phyloP scores from a whole-genome alignment of 2,113 vertebrate species.

The Platycercus adscitus region DNA sequence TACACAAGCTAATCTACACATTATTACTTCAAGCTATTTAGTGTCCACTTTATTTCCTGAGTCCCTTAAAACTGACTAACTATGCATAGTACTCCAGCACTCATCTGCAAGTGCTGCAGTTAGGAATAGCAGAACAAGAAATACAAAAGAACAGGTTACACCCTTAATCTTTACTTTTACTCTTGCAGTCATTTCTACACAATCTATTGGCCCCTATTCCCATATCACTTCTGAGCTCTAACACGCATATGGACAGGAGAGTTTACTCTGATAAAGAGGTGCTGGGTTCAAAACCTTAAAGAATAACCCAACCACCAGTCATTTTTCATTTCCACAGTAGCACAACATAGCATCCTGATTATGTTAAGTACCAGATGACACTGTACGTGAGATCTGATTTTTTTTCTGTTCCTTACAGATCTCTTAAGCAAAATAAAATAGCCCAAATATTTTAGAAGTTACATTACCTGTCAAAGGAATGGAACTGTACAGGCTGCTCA shows the following conservation, averaged over 20 bases:
- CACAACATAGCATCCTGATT: not conserved
- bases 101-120: not conserved
- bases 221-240: not conserved
- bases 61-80: not conserved
- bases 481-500: conserved; percentile 84
- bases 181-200: not conserved
- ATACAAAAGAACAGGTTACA: not conserved
- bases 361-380: not conserved
- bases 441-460: not conserved
- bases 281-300: not conserved
- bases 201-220: not conserved
- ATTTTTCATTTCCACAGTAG: not conserved
- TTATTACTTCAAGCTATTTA: not conserved
- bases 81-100: not conserved
- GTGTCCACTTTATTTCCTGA: not conserved
- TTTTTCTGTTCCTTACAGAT: not conserved
- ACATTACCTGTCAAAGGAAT: conserved; percentile 93
- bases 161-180: not conserved
- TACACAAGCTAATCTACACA: not conserved
- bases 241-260: not conserved
- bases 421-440: not conserved
- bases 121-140: not conserved
- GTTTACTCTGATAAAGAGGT: not conserved
- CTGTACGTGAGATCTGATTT: not conserved
- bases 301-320: not conserved